Percentiles rank a stretch among this genome's conserved stretches.
phyloP scores from a whole-genome alignment of 2,888 invertebrate species.

The Drosophila tripunctata region DNA sequence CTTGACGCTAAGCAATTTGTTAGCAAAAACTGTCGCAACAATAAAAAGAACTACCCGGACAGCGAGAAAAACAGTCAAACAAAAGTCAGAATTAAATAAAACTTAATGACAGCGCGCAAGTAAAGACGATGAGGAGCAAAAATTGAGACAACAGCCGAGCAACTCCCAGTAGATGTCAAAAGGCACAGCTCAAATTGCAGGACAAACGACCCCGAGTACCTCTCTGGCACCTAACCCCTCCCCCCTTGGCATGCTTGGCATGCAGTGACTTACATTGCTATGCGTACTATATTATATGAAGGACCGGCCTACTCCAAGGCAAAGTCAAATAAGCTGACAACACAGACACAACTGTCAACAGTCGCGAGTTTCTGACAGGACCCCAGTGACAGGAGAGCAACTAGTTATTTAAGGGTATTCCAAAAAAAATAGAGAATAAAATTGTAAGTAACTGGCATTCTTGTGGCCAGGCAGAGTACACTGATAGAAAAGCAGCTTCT shows the following conservation, averaged over 20 bases:
- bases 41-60: conserved; percentile 67
- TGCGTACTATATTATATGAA: conserved; percentile 25
- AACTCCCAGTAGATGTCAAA: conserved; percentile 50
- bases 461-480: not conserved
- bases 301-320: conserved; percentile 37
- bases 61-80: conserved; percentile 57
- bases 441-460: too few relatives aligned
- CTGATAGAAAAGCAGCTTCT: not conserved
- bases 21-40: conserved; percentile 79
- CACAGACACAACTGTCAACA: conserved; percentile 67
- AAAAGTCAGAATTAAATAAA: conserved; percentile 80
- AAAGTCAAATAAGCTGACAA: conserved; percentile 70
- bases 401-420: conserved; percentile 24
- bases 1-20: conserved; percentile 84
- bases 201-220: conserved; percentile 31
- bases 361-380: conserved; percentile 30
- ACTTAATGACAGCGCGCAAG: conserved; percentile 74
- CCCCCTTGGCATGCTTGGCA: conserved; percentile 6
- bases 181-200: conserved; percentile 57
- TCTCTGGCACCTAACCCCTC: not conserved
- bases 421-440: not conserved
- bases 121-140: conserved; percentile 23
- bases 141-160: conserved; percentile 26
- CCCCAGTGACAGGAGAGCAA: conserved; percentile 33
- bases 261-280: conserved; percentile 39